A percentile compares a stretch with the other conserved stretches of the same genome.
Evolutionary conservation across 2,888 invertebrate genomes (phyloP).

Genomic region (Tiliacea citrago): DNA sequence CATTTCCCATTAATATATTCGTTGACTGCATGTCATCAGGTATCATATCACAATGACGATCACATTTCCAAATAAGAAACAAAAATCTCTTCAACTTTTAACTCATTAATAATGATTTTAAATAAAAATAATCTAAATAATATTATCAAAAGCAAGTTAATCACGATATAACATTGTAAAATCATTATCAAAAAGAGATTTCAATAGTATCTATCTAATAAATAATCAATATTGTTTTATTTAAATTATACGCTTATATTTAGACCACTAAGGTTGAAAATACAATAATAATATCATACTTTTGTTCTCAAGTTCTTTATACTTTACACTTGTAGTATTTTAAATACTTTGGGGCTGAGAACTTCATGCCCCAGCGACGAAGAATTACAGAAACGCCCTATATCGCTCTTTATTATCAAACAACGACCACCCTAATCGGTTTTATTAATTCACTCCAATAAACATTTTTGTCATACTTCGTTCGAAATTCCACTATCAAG

Average conservation of each 20-base stretch:
- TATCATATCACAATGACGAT: conserved; percentile 49
- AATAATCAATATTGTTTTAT: conserved; percentile 41
- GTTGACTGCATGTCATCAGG: conserved; percentile 42
- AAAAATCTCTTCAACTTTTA: neutral
- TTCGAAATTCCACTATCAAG: conserved; percentile 50
- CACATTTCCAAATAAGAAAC: conserved; percentile 33
- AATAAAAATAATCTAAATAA: conserved; percentile 12
- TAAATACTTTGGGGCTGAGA: conserved; percentile 31
- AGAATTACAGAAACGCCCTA: neutral
- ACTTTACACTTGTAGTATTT: conserved; percentile 28
- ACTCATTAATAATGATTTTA: conserved; percentile 13
- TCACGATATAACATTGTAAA: conserved; percentile 58
- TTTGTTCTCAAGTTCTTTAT: conserved; percentile 32
- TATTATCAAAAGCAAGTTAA: conserved; percentile 38
- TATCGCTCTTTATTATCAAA: neutral
- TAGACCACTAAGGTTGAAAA: conserved; percentile 42
- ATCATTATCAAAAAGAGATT: conserved; percentile 56
- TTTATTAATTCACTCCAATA: conserved; percentile 32
- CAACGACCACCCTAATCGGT: neutral
- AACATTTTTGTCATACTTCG: conserved; percentile 40
- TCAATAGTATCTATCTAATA: conserved; percentile 59
- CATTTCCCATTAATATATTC: conserved; percentile 15
- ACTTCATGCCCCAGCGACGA: conserved; percentile 7
- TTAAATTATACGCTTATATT: conserved; percentile 52
- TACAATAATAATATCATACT: conserved; percentile 38